These are phyloP conservation scores for Lagorchestes hirsutus DNA, from an alignment of 2,797 vertebrate species.

Conservation along the genomic window DNA sequence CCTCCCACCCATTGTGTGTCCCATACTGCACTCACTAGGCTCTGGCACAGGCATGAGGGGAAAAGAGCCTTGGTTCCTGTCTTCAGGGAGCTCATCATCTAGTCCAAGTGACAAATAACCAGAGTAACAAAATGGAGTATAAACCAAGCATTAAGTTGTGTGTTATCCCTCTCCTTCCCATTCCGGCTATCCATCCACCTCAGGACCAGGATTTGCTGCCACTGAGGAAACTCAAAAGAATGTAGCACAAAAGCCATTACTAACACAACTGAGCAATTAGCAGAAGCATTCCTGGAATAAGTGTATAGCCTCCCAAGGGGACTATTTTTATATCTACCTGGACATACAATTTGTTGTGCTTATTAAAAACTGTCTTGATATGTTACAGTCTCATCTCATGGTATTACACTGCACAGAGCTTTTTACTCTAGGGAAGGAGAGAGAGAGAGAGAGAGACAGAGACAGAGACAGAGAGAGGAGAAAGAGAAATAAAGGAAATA, in stretches of 20 bases:
- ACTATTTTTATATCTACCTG: constrained; percentile 1
- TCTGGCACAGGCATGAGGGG: neutral
- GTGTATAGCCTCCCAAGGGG: neutral
- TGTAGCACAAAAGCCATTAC: neutral
- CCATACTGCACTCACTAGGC: neutral
- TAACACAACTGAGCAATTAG: neutral
- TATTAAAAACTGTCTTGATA: neutral
- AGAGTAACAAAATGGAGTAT: neutral
- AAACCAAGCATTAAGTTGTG: neutral
- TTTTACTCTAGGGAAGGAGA: neutral
- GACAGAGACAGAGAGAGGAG: neutral
- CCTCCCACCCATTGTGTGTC: neutral
- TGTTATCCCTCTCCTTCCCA: neutral
- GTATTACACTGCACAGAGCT: neutral
- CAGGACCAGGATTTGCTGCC: neutral
- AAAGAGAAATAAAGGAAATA: neutral
- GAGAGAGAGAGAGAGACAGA: too few relatives aligned
- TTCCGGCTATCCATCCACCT: neutral
- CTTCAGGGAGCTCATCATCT: neutral
- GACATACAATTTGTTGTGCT: neutral
- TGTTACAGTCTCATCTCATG: neutral
- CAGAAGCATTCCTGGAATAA: neutral
- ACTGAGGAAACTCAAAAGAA: neutral
- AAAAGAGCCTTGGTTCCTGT: neutral
- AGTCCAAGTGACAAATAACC: neutral